Evolutionary conservation across 2,797 vertebrate species (phyloP).

Genomic region (Nasua narica): DNA sequence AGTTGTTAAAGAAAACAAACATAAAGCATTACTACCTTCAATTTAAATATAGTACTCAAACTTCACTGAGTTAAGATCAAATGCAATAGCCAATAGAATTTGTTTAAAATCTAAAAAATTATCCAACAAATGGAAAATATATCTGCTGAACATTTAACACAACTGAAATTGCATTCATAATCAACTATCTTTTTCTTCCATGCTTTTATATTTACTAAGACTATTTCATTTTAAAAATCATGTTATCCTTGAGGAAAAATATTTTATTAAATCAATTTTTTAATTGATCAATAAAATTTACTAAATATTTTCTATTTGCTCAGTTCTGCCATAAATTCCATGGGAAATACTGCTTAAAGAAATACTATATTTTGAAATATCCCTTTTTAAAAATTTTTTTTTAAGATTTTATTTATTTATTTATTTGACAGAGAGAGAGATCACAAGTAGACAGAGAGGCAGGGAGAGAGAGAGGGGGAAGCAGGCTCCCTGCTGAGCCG

Average conservation of each 20-base stretch:
- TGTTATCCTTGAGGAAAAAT: constrained; percentile 49
- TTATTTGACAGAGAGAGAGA: no score
- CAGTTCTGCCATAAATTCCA: not conserved
- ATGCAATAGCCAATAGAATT: not conserved
- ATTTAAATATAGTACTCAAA: not conserved
- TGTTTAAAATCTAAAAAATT: not conserved
- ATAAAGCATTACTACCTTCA: not conserved
- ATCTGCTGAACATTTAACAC: not conserved
- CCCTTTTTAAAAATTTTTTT: not conserved
- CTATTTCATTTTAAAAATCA: constrained; percentile 79
- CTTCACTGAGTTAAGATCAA: not conserved
- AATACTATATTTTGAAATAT: not conserved
- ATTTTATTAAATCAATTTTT: not conserved
- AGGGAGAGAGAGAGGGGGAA: no score
- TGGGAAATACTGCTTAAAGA: not conserved
- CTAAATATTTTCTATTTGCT: not conserved
- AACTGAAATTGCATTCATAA: not conserved
- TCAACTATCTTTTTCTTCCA: constrained; percentile 81
- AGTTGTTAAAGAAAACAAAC: not conserved
- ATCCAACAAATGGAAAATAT: not conserved
- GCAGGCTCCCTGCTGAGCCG: no score
- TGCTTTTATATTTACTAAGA: constrained; percentile 82
- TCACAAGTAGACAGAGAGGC: no score
- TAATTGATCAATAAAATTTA: not conserved
- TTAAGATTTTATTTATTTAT: no score